phyloP scores from a whole-genome alignment of 1,140 invertebrate species.

The Piezodorus guildinii region DNA sequence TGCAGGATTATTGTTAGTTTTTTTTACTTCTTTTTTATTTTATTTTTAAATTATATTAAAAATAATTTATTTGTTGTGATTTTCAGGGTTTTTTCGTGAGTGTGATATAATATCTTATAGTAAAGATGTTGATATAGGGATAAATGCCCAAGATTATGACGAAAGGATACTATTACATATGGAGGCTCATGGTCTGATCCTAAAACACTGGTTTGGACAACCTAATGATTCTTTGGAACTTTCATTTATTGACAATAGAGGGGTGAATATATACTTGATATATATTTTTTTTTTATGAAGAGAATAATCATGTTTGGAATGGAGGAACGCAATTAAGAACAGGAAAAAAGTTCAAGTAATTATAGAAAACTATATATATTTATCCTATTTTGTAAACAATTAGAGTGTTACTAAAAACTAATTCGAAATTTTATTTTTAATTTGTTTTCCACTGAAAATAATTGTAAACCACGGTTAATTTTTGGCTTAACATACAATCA shows the following conservation, averaged over 20 bases:
- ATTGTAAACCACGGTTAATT: too few relatives aligned
- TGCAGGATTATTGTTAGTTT: neutral
- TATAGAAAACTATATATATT: neutral
- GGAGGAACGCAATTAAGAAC: slow-evolving; percentile 45
- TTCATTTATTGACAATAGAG: slow-evolving; percentile 37
- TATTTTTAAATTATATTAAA: neutral
- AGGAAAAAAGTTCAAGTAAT: slow-evolving; percentile 46
- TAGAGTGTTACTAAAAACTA: neutral
- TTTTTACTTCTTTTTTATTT: neutral
- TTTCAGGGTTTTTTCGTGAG: slow-evolving; percentile 44
- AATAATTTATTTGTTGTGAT: slow-evolving; percentile 16
- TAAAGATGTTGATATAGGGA: slow-evolving; percentile 47
- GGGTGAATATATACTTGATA: slow-evolving; percentile 47
- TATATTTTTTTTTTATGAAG: slow-evolving; percentile 47
- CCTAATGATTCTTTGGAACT: slow-evolving; percentile 45
- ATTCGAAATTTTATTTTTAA: too few relatives aligned
- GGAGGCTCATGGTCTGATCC: slow-evolving; percentile 36
- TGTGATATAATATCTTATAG: slow-evolving; percentile 46
- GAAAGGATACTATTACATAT: slow-evolving; percentile 37
- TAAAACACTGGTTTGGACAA: slow-evolving; percentile 43
- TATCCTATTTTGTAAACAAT: neutral
- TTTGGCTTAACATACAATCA: too few relatives aligned
- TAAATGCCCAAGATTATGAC: slow-evolving; percentile 41
- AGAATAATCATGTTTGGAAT: slow-evolving; percentile 39
- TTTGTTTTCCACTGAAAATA: too few relatives aligned